Percentiles rank a stretch among this genome's conserved stretches.
These are phyloP conservation scores for Stenoptilia bipunctidactyla DNA, from an alignment of 2,888 invertebrate species.

Conservation along the genomic window DNA sequence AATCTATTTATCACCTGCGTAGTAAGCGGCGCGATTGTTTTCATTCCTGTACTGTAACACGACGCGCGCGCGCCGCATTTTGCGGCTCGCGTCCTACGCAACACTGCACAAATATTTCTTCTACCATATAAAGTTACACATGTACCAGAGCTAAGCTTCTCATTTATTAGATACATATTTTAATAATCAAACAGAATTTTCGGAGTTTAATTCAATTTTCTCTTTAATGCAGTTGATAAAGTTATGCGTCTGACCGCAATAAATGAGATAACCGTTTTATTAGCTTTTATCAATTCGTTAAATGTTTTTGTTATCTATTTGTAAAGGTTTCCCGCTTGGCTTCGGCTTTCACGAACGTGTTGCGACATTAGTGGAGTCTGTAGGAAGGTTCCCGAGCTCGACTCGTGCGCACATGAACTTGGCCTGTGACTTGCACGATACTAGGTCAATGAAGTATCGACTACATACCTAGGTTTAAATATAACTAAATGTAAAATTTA, in stretches of 20 bases:
- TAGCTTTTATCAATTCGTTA: slow-evolving; percentile 42
- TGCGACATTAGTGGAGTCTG: slow-evolving; percentile 31
- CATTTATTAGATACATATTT: slow-evolving; percentile 17
- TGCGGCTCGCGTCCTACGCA: too few relatives aligned
- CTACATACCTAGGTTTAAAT: too few relatives aligned
- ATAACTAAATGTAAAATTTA: too few relatives aligned
- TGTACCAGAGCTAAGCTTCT: slow-evolving; percentile 12
- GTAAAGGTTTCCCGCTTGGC: neutral
- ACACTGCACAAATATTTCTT: too few relatives aligned
- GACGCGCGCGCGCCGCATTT: too few relatives aligned
- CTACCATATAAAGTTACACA: too few relatives aligned
- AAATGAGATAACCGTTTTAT: slow-evolving; percentile 61
- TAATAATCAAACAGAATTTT: slow-evolving; percentile 16
- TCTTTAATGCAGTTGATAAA: neutral
- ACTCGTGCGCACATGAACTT: slow-evolving; percentile 44
- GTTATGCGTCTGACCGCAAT: slow-evolving; percentile 22
- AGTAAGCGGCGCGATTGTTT: too few relatives aligned
- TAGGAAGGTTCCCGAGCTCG: slow-evolving; percentile 23
- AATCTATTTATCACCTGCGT: too few relatives aligned
- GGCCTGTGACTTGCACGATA: slow-evolving; percentile 30
- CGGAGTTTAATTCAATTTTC: slow-evolving; percentile 11
- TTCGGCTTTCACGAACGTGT: slow-evolving; percentile 30
- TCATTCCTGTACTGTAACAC: too few relatives aligned
- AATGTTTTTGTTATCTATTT: slow-evolving; percentile 19
- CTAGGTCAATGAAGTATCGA: slow-evolving; percentile 36